These are phyloP conservation scores for Eleginops maclovinus DNA, from an alignment of 2,113 vertebrate species.

Conservation along the genomic window DNA sequence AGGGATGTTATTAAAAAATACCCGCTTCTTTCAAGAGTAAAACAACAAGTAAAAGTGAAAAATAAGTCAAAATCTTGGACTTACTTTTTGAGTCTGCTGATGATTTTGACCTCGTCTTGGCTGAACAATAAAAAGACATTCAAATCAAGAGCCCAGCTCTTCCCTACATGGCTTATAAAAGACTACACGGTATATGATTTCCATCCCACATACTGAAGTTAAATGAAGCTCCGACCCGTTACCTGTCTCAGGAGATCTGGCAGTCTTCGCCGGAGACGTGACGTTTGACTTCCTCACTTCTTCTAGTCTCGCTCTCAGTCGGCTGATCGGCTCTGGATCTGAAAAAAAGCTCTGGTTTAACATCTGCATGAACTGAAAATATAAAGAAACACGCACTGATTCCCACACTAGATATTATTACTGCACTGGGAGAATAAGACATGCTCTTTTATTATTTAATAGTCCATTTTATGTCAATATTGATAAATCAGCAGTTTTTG, in stretches of 20 bases:
- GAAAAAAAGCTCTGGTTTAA: background rate
- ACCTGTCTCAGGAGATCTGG: slow-evolving; percentile 60
- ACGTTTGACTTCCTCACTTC: slow-evolving; percentile 37
- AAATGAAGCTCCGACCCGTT: background rate
- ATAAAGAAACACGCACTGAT: too few species aligned
- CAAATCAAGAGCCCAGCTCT: background rate
- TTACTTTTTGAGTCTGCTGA: slow-evolving; percentile 54
- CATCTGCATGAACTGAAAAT: background rate
- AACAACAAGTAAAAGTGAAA: too few species aligned
- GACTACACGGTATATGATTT: background rate
- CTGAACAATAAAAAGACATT: slow-evolving; percentile 35
- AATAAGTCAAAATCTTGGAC: background rate
- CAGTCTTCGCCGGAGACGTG: slow-evolving; percentile 44
- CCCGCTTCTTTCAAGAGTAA: too few species aligned
- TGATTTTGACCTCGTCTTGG: slow-evolving; percentile 42
- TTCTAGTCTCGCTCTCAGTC: slow-evolving; percentile 32
- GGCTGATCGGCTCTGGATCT: slow-evolving; percentile 34
- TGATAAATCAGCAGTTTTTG: too few species aligned
- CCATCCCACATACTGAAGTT: too few species aligned
- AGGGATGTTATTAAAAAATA: too few species aligned
- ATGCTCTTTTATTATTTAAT: too few species aligned
- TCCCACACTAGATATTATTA: too few species aligned
- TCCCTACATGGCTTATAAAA: background rate
- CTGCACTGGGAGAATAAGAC: too few species aligned
- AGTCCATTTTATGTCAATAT: too few species aligned